A percentile compares a stretch with the other conserved stretches of the same genome.
phyloP scores from a whole-genome alignment of 2,113 vertebrate genomes.

The Tenrec ecaudatus region DNA sequence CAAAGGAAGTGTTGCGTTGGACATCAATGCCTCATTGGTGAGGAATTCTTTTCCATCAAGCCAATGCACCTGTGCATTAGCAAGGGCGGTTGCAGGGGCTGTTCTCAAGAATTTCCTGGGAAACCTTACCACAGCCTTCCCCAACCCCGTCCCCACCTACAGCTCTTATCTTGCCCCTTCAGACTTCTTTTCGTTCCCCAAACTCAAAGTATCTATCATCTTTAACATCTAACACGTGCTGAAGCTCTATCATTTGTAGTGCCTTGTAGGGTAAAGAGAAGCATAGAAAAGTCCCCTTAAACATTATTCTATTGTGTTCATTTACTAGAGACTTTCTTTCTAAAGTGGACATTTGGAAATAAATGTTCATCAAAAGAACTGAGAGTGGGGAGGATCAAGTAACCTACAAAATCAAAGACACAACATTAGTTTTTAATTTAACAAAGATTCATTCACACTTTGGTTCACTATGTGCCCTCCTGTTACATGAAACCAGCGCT shows the following conservation, averaged over 20 bases:
- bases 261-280: neutral
- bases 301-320: neutral
- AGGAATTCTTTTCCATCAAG: too few relatives aligned
- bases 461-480: neutral
- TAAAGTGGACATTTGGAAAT: conserved; percentile 18
- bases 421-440: neutral
- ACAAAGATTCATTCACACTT: neutral
- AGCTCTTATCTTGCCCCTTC: too few relatives aligned
- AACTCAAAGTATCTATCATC: neutral
- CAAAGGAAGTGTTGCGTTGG: too few relatives aligned
- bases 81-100: too few relatives aligned
- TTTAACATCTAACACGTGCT: neutral
- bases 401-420: neutral
- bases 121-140: too few relatives aligned
- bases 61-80: too few relatives aligned
- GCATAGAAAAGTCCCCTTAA: neutral
- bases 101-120: too few relatives aligned
- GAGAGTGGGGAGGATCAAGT: neutral
- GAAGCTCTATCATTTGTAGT: neutral
- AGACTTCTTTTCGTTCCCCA: too few relatives aligned
- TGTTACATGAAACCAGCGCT: neutral
- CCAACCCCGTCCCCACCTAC: too few relatives aligned
- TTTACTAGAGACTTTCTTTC: conserved; percentile 2
- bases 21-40: too few relatives aligned
- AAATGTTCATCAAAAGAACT: neutral